Base-by-base conservation (phyloP, 1,140 invertebrate species). In the Cherax destructor region DNA sequence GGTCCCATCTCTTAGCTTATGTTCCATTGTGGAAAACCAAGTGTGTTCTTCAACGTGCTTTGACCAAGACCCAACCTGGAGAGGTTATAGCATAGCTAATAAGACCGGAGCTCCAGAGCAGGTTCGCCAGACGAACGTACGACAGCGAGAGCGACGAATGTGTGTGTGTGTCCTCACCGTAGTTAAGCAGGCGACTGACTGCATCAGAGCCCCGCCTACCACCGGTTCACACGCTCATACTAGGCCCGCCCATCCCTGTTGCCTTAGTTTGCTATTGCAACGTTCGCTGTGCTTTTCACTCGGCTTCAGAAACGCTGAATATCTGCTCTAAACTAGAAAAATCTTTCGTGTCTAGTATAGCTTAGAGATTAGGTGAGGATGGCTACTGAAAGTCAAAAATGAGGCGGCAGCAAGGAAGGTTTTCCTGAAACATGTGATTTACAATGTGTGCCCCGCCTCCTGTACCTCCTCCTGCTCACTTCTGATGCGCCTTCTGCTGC, bases 381-480 rank as follows among this genome's bases (percentile, higher is more conserved):
- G 24, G 2, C 24, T 18, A 24, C n/a, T 6, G 18, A 24, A 21
- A 6, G 18, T 13, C 69, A 30, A n/a, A 4, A 74, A 18, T 30
- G 5, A 74, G n/a, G n/a, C 5, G 69, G 11, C n/a, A 9, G 13
- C 69, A 74, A 74, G 69, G 6, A 30, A 41, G 21, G 24, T 61
- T 47, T 41, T 87, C 85, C 30, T 30, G 74, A 78, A 87, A 87
- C 85, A 50, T 78, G 74, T 87, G 85, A 87, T 87, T 87, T 87
- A 87, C 76, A 56, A 87, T 61, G 10, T 59, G n/a, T 78, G 85
- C 74, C 56, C 85, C 85, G 85, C 85, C 85, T 79, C 85, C 49
- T 61, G 85, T 74, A 21, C 85, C 85, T 47, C 85, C 85, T 87
- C 76, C 85, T 87, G 85, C 85, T 78, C 85, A 87, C 85, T 78